Conservation (phyloP, 2,797 vertebrate genomes). For the Leucoraja ocellata region DNA sequence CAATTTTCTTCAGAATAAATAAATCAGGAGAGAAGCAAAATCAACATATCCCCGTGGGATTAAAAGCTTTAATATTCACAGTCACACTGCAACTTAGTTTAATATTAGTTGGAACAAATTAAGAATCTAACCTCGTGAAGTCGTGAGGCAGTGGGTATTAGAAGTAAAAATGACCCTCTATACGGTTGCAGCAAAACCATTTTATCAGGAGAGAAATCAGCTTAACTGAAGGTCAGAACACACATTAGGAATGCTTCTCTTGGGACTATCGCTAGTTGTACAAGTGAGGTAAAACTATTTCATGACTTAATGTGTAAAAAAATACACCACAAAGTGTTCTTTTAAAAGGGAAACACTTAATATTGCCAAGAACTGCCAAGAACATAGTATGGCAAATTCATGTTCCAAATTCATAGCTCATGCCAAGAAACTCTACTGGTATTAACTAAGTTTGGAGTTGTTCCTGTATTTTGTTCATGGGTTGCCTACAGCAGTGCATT, state of each 20-base stretch:
- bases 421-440: background rate
- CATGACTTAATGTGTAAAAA: background rate
- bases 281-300: too few relatives aligned
- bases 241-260: background rate
- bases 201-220: background rate
- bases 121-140: background rate
- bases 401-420: background rate
- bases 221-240: background rate
- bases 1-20: background rate
- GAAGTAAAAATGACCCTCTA: background rate
- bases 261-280: too few relatives aligned
- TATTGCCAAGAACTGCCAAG: background rate
- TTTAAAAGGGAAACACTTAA: background rate
- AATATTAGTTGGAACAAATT: slow-evolving; percentile 20
- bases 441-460: background rate
- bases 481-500: background rate
- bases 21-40: background rate
- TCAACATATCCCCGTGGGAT: background rate
- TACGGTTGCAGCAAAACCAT: background rate
- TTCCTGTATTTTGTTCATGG: background rate
- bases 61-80: background rate
- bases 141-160: background rate
- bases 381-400: background rate
- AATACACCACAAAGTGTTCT: background rate
- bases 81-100: background rate